Evolutionary conservation across 2,113 vertebrate species (phyloP).

Genomic region (Triplophysa dalaica): DNA sequence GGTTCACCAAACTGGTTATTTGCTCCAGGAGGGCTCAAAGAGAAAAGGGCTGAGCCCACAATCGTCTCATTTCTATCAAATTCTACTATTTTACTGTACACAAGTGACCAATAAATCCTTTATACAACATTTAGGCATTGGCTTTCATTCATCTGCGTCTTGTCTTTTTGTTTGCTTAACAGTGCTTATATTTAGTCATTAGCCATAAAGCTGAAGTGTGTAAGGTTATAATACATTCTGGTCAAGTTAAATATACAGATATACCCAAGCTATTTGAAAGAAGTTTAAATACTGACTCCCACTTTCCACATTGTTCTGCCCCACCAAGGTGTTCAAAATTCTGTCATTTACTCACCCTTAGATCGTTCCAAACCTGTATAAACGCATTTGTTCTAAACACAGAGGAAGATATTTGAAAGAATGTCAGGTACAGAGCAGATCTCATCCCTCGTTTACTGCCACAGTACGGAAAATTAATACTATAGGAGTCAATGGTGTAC

Average conservation of each 20-base stretch:
- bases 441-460: too few species aligned
- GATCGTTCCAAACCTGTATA: too few species aligned
- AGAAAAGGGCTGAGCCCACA: slow-evolving; percentile 42
- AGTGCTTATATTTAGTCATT: not conserved
- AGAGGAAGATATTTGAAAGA: too few species aligned
- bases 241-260: not conserved
- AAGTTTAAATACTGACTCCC: not conserved
- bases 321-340: too few species aligned
- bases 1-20: slow-evolving; percentile 16
- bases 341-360: too few species aligned
- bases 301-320: not conserved
- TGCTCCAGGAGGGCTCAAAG: slow-evolving; percentile 31
- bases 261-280: not conserved
- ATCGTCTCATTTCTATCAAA: slow-evolving; percentile 34
- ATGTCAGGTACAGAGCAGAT: too few species aligned
- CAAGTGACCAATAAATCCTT: slow-evolving; percentile 54
- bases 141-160: not conserved
- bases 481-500: too few species aligned
- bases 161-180: too few species aligned
- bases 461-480: too few species aligned
- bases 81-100: slow-evolving; percentile 42
- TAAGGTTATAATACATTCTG: not conserved
- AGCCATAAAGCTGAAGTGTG: slow-evolving; percentile 4
- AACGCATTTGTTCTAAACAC: too few species aligned
- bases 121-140: slow-evolving; percentile 28